Percentiles rank a stretch among this genome's conserved stretches.
These are phyloP conservation scores for Labeo rohita DNA, from an alignment of 2,113 vertebrate species.

Conservation along the genomic window DNA sequence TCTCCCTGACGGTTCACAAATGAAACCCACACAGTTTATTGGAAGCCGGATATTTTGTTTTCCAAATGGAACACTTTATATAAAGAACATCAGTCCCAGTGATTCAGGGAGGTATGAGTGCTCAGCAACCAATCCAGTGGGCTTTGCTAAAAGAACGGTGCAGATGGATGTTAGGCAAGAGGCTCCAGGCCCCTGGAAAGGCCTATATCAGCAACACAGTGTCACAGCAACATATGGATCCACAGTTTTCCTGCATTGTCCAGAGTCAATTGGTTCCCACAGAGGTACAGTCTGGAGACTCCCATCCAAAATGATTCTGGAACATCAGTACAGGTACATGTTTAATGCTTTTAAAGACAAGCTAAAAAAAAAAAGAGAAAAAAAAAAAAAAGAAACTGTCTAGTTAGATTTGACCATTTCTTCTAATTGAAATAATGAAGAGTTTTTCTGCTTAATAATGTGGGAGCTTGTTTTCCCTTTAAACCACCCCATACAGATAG, in stretches of 20 bases:
- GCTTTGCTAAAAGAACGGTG: conserved; percentile 70
- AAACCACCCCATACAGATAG: neutral
- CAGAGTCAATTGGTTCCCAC: conserved; percentile 69
- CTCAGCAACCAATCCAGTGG: conserved; percentile 72
- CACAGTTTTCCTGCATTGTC: conserved; percentile 78
- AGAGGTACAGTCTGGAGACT: conserved; percentile 76
- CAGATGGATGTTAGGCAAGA: conserved; percentile 70
- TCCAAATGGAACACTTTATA: conserved; percentile 77
- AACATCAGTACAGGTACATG: conserved; percentile 75
- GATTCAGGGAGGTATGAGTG: conserved; percentile 79
- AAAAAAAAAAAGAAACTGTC: neutral
- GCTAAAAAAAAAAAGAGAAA: neutral
- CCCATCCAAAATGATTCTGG: conserved; percentile 74
- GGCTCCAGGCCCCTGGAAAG: conserved; percentile 38
- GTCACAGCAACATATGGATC: conserved; percentile 79
- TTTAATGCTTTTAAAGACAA: neutral
- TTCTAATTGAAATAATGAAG: neutral
- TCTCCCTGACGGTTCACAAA: conserved; percentile 69
- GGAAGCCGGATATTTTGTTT: conserved; percentile 75
- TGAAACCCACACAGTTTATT: conserved; percentile 77
- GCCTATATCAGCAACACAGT: conserved; percentile 68
- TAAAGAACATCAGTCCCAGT: conserved; percentile 65
- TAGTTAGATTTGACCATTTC: neutral
- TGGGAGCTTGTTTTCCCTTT: neutral
- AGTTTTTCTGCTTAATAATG: neutral